These are phyloP conservation scores for Nomada ruficornis DNA, from an alignment of 2,888 invertebrate genomes.

Conservation along the genomic window DNA sequence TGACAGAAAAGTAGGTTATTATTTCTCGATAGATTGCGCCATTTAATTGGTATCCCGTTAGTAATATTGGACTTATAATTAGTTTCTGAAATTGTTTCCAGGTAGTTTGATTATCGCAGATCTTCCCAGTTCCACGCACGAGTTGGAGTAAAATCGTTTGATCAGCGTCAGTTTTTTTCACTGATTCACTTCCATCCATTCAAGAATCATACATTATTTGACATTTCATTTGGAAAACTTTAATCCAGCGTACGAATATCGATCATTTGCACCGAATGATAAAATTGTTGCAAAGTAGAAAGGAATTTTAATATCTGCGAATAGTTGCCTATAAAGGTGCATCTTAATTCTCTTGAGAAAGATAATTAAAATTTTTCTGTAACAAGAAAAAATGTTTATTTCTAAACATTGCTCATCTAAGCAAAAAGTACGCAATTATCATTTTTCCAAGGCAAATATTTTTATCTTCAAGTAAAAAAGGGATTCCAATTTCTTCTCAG, in stretches of 20 bases:
- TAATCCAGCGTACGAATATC: constrained; percentile 20
- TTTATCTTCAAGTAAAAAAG: too few species aligned
- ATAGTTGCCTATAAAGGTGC: too few species aligned
- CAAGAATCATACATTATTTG: constrained; percentile 28
- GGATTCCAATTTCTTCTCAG: not conserved
- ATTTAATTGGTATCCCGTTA: not conserved
- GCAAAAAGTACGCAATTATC: not conserved
- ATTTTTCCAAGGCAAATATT: not conserved
- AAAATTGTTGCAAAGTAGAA: too few species aligned
- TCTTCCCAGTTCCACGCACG: not conserved
- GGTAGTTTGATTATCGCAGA: not conserved
- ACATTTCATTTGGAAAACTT: constrained; percentile 3
- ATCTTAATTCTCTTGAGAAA: too few species aligned
- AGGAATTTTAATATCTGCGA: too few species aligned
- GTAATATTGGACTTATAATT: too few species aligned
- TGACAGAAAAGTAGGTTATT: not conserved
- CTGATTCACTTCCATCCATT: constrained; percentile 41
- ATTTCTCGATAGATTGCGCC: not conserved
- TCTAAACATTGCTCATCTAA: too few species aligned
- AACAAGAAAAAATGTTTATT: too few species aligned
- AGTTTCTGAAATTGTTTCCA: not conserved
- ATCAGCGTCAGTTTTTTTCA: constrained; percentile 6
- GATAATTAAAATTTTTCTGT: too few species aligned
- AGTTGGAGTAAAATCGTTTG: not conserved
- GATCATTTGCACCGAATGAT: not conserved